A percentile compares a stretch with the other conserved stretches of the same genome.
These are phyloP conservation scores for Petrophora chlorosata DNA, from an alignment of 2,888 invertebrate species.

Conservation along the genomic window DNA sequence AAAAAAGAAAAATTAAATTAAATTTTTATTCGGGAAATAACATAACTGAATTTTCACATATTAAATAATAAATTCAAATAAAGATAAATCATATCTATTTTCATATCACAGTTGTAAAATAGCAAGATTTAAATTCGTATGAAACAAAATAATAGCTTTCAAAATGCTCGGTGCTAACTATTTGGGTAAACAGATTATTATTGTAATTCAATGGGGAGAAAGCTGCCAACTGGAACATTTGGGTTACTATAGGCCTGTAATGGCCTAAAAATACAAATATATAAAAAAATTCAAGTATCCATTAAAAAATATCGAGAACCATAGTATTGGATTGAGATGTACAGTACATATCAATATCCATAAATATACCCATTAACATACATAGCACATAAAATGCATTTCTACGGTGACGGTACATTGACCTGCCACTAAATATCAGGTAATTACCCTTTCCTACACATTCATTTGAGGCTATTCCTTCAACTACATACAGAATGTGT, in stretches of 20 bases:
- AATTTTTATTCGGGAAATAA: neutral
- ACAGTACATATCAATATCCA: conserved; percentile 11
- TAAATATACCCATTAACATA: conserved; percentile 4
- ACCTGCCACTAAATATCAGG: neutral
- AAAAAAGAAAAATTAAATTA: neutral
- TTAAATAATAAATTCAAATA: neutral
- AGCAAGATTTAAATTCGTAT: conserved; percentile 1
- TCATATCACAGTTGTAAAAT: conserved; percentile 11
- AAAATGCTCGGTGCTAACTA: no score
- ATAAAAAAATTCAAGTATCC: no score
- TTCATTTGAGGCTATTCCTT: neutral
- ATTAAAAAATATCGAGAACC: no score
- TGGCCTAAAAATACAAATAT: no score
- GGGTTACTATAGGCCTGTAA: no score
- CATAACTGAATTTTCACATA: neutral
- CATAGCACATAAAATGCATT: conserved; percentile 7
- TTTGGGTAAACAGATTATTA: no score
- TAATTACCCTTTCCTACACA: neutral
- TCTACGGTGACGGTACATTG: neutral
- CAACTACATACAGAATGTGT: neutral
- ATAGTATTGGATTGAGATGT: conserved; percentile 19
- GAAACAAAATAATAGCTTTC: no score
- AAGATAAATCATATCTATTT: neutral
- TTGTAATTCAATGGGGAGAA: no score
- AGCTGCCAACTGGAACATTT: no score